These are phyloP conservation scores for Parus major DNA, from an alignment of 2,113 vertebrate genomes.

Conservation along the genomic window DNA sequence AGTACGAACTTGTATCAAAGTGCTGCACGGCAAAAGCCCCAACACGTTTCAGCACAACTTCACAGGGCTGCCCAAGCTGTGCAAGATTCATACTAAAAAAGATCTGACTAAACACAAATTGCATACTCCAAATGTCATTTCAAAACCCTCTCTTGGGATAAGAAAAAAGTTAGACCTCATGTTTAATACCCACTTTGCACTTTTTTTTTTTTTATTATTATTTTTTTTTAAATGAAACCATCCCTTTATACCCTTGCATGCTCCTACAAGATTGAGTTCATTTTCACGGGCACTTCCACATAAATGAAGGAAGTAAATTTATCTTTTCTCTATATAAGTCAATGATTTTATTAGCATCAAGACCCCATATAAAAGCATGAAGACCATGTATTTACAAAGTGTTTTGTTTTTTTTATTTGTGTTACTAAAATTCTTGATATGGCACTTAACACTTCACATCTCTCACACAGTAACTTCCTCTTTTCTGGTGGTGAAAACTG, in stretches of 20 bases:
- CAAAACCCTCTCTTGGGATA: neutral
- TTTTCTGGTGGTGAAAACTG: neutral
- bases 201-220: neutral
- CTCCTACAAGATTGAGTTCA: neutral
- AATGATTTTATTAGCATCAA: neutral
- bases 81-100: neutral
- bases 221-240: neutral
- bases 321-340: neutral
- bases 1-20: neutral
- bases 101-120: neutral
- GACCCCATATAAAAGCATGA: neutral
- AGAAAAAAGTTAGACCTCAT: neutral
- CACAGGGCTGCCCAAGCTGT: neutral
- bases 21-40: neutral
- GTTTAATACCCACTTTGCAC: neutral
- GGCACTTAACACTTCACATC: neutral
- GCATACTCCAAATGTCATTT: neutral
- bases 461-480: neutral
- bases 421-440: neutral
- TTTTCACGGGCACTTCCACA: neutral
- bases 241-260: neutral
- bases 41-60: neutral
- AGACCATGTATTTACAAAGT: neutral
- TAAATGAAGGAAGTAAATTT: neutral
- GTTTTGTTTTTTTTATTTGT: neutral